A percentile compares a stretch with the other conserved stretches of the same genome.
phyloP scores from a whole-genome alignment of 2,888 invertebrate species.

The Alsophila aescularia region DNA sequence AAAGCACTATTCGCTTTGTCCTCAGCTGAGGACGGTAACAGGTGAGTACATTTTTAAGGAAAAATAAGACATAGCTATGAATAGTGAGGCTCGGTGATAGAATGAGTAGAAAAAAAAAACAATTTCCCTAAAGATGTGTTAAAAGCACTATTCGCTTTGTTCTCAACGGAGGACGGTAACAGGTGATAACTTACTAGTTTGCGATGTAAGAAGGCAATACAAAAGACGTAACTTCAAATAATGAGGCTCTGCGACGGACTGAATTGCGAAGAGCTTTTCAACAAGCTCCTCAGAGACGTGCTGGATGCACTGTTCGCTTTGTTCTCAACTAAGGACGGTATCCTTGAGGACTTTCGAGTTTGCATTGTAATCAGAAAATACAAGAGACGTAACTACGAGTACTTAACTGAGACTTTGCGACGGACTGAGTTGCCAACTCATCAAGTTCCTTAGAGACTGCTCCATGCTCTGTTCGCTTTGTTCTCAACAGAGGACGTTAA shows the following conservation, averaged over 20 bases:
- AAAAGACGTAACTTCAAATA: slow-evolving; percentile 92
- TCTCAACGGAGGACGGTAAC: slow-evolving; percentile 96
- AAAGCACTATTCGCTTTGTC: slow-evolving; percentile 97
- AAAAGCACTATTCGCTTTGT: slow-evolving; percentile 96
- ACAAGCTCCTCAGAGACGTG: slow-evolving; percentile 97
- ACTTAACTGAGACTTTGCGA: slow-evolving; percentile 90
- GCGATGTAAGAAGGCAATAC: too few species aligned
- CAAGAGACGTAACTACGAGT: slow-evolving; percentile 93
- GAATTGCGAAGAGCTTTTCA: slow-evolving; percentile 94
- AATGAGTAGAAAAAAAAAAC: slow-evolving; percentile 96
- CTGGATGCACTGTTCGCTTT: slow-evolving; percentile 96
- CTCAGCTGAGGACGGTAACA: slow-evolving; percentile 95
- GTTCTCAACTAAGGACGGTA: slow-evolving; percentile 96
- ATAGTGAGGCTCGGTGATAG: slow-evolving; percentile 92
- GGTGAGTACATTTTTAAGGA: too few species aligned
- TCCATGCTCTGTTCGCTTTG: slow-evolving; percentile 96
- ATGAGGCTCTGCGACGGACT: slow-evolving; percentile 91
- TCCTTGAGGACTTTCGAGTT: too few species aligned
- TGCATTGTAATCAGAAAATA: too few species aligned
- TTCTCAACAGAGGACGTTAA: slow-evolving; percentile 97
- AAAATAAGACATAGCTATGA: slow-evolving; percentile 92
- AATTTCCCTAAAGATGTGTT: slow-evolving; percentile 97
- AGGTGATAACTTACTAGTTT: too few species aligned
- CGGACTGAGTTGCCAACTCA: slow-evolving; percentile 92
- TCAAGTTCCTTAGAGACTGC: slow-evolving; percentile 96